Evolutionary conservation across 2,113 vertebrate species (phyloP).

Genomic region (Polypterus bichir): DNA sequence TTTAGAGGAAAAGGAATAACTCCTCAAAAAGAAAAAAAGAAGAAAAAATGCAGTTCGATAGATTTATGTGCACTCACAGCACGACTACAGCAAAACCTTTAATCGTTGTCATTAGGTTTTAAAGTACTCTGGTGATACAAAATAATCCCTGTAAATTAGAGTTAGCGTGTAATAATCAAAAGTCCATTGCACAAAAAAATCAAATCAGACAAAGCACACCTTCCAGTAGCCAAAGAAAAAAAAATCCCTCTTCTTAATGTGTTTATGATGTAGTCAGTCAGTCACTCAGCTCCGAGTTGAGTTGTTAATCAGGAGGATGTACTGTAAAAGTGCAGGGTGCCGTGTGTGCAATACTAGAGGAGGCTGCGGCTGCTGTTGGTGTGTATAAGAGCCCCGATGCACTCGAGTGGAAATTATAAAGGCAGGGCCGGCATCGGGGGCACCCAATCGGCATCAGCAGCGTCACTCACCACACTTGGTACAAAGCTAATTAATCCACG

Average conservation of each 20-base stretch:
- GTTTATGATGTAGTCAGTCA: constrained; percentile 47
- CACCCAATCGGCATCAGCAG: constrained; percentile 80
- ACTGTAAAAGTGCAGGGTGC: constrained; percentile 41
- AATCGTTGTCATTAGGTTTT: constrained; percentile 28
- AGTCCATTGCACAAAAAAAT: constrained; percentile 53
- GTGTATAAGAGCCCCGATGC: constrained; percentile 78
- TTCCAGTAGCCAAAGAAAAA: constrained; percentile 43
- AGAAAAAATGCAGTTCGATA: constrained; percentile 28
- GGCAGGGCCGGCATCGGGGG: constrained; percentile 78
- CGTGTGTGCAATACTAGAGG: constrained; percentile 48
- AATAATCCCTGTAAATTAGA: constrained; percentile 26
- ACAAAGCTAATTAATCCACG: constrained; percentile 75
- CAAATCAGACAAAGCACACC: constrained; percentile 40
- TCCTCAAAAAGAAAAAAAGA: constrained; percentile 32
- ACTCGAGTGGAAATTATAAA: constrained; percentile 82
- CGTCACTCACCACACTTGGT: constrained; percentile 78
- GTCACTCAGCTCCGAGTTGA: constrained; percentile 31
- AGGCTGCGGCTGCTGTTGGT: constrained; percentile 60
- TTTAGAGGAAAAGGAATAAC: constrained; percentile 68
- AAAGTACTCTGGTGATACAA: constrained; percentile 23
- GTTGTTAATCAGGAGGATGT: constrained; percentile 40
- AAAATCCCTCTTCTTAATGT: constrained; percentile 43
- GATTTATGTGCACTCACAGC: constrained; percentile 37
- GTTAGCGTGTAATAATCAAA: constrained; percentile 28
- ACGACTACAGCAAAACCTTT: constrained; percentile 30